Conservation (phyloP, 2,113 vertebrate genomes). For the Vimba vimba region DNA sequence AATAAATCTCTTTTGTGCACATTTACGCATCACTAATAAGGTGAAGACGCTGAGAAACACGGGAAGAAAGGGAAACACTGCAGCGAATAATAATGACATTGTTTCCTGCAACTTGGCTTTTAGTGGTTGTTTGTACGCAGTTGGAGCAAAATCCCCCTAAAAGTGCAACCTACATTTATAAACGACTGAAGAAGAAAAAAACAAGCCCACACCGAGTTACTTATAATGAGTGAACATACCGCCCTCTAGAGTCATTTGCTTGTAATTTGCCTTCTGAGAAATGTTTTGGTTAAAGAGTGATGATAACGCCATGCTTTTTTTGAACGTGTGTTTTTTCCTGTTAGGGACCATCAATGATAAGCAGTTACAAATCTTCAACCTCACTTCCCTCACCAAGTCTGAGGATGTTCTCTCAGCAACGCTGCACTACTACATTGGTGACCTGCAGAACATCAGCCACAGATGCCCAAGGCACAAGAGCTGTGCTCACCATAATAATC, state of each 20-base stretch:
- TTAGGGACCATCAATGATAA: slow-evolving; percentile 78
- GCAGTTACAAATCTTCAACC: slow-evolving; percentile 86
- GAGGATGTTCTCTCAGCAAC: slow-evolving; percentile 91
- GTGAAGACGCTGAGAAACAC: neutral
- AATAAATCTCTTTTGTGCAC: neutral
- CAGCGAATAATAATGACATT: neutral
- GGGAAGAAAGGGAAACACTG: too few species aligned
- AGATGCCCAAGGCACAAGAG: slow-evolving; percentile 66
- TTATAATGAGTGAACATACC: neutral
- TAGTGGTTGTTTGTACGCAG: neutral
- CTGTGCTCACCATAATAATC: slow-evolving; percentile 65
- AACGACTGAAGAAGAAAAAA: neutral
- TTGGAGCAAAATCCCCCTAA: neutral
- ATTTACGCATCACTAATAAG: neutral
- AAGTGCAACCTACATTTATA: neutral
- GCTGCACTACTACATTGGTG: slow-evolving; percentile 85
- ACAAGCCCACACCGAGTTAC: neutral
- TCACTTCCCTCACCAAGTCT: slow-evolving; percentile 90
- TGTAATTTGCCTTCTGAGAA: neutral
- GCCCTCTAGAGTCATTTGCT: slow-evolving; percentile 33
- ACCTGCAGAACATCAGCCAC: slow-evolving; percentile 71
- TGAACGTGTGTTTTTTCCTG: neutral
- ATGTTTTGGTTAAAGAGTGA: neutral
- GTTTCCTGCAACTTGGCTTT: neutral
- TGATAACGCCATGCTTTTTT: neutral